Conservation (phyloP, 2,113 vertebrate genomes). For the Xiphophorus couchianus region DNA sequence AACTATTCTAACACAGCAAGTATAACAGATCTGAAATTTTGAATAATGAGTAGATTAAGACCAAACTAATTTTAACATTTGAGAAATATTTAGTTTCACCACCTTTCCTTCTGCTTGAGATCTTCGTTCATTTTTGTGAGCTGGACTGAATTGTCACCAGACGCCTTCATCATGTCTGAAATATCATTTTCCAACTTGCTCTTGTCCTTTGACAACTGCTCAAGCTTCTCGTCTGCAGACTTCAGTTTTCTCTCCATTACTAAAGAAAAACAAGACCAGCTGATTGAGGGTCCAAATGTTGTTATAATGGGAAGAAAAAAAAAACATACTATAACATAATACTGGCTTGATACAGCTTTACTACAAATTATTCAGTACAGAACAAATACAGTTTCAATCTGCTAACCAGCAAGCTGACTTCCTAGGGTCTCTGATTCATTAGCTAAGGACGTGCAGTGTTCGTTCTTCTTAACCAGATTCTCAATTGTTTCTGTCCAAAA, state of each 20-base stretch:
- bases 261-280: slow-evolving; percentile 51
- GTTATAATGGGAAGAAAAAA: neutral
- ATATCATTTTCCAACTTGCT: slow-evolving; percentile 90
- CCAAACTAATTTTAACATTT: neutral
- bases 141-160: slow-evolving; percentile 92
- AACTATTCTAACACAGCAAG: neutral
- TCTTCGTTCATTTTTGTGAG: slow-evolving; percentile 92
- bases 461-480: slow-evolving; percentile 86
- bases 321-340: neutral
- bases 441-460: slow-evolving; percentile 82
- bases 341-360: too few species aligned
- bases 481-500: slow-evolving; percentile 84
- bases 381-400: neutral
- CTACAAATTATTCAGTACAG: neutral
- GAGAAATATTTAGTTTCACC: neutral
- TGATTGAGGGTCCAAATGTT: neutral
- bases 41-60: neutral
- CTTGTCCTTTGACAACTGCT: slow-evolving; percentile 87
- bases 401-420: slow-evolving; percentile 79
- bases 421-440: slow-evolving; percentile 84
- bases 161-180: slow-evolving; percentile 91
- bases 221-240: slow-evolving; percentile 84
- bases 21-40: neutral
- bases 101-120: slow-evolving; percentile 90
- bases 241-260: slow-evolving; percentile 88